These are phyloP conservation scores for Muscidifurax raptorellus DNA, from an alignment of 1,140 invertebrate species.

Conservation along the genomic window DNA sequence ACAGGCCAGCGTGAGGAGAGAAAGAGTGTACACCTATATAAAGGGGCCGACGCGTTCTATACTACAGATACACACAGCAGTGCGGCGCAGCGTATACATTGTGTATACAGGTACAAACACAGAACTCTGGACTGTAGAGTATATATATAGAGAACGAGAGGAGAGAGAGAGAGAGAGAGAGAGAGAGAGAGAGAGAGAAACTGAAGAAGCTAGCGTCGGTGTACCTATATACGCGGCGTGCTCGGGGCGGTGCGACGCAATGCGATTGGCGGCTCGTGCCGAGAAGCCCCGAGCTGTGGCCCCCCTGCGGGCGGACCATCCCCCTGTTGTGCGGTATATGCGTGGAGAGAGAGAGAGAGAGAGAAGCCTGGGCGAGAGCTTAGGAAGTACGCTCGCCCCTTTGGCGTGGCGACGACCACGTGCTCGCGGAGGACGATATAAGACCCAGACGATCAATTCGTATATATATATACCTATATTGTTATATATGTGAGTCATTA, in stretches of 20 bases:
- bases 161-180: too few relatives aligned
- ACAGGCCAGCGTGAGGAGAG: too few relatives aligned
- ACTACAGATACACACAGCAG: too few relatives aligned
- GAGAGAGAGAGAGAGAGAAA: too few relatives aligned
- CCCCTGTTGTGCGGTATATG: neutral
- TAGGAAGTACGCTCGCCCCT: neutral
- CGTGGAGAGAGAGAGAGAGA: neutral
- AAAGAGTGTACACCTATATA: neutral
- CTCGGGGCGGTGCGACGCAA: constrained; percentile 20
- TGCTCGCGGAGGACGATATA: neutral
- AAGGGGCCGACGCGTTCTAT: too few relatives aligned
- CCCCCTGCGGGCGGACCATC: constrained; percentile 42
- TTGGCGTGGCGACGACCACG: neutral
- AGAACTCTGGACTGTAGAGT: too few relatives aligned
- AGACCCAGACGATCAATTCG: too few relatives aligned
- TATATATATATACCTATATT: too few relatives aligned
- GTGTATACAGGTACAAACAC: too few relatives aligned
- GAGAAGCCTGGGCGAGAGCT: neutral
- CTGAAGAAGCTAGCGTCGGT: neutral
- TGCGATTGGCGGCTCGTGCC: constrained; percentile 10
- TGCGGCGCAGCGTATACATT: too few relatives aligned
- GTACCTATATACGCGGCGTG: neutral
- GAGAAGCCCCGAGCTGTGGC: neutral
- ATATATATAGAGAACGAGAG: too few relatives aligned
- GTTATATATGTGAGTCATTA: too few relatives aligned